phyloP scores from a whole-genome alignment of 2,113 vertebrate genomes.

The Aythya baeri region DNA sequence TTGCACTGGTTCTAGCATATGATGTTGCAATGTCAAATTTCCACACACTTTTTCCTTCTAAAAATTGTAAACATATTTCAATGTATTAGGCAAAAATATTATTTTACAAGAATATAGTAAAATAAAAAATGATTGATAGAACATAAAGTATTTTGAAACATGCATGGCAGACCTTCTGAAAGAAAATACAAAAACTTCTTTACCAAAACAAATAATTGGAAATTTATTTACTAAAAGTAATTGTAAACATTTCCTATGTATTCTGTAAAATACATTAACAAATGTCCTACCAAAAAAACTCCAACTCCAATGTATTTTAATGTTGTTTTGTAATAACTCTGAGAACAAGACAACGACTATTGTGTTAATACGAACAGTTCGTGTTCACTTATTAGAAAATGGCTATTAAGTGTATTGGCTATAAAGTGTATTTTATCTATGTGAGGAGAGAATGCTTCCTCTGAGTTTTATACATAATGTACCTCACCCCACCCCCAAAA shows the following conservation, averaged over 20 bases:
- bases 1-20: slow-evolving; percentile 98
- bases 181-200: neutral
- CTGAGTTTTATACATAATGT: neutral
- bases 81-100: slow-evolving; percentile 30
- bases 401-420: neutral
- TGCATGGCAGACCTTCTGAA: neutral
- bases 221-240: neutral
- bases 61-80: slow-evolving; percentile 55
- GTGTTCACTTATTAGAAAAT: neutral
- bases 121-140: slow-evolving; percentile 6
- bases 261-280: neutral
- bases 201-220: neutral
- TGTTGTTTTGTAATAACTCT: neutral
- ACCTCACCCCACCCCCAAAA: neutral
- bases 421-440: neutral
- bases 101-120: neutral
- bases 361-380: neutral
- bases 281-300: neutral
- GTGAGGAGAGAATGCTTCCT: neutral
- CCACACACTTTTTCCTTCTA: slow-evolving; percentile 92
- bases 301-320: neutral
- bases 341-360: neutral
- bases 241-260: neutral
- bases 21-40: slow-evolving; percentile 92
- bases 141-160: neutral